Base-by-base conservation (phyloP, 2,888 invertebrate genomes). In the Drosophila anceps region DNA sequence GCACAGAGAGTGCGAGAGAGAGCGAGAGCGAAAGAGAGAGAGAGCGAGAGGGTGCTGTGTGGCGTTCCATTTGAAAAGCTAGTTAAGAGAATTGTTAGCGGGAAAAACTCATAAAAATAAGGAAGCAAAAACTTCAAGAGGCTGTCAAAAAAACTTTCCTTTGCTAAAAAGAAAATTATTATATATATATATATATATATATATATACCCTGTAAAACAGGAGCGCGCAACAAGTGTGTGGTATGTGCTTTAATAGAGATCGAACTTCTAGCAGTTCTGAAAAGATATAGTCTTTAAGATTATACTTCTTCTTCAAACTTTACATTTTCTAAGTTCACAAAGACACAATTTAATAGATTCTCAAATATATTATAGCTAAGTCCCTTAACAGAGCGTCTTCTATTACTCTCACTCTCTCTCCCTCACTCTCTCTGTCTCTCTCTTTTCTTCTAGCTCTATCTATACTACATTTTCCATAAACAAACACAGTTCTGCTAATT, bases 101-200 rank as follows among this genome's bases (percentile, higher is more conserved):
- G 43, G 73, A 73, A 73, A 67, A 58, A 35, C 75, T 67, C 55
- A 57, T 63, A 57, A 76, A 73, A 64, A 73, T n/a, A 61, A 58
- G 63, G 50, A 54, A 68, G 55, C 41, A 20, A 64, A 64, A 61
- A 48, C 58, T 61, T 53, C 44, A 61, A 51, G 63, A 60, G 44
- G 60, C 65, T 80, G 65, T 80, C 76, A 66, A 60, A 31, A 75
- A 80, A 79, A 50, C 50, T 44, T 66, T 77, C 69, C 65, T 62
- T 75, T 39, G 33, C 80, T 33, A 15, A 48, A 55, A 57, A 66
- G 60, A 41, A 35, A 48, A 35, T 54, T 27, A 67, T 69, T 54
- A 27, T 27, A 9, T 2, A n/a, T 0, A 69, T 48, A 55, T n/a
- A n/a, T n/a, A n/a, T n/a, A n/a, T n/a, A n/a, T 54, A 27, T 27